Base-by-base conservation (phyloP, 2,888 invertebrate genomes). In the Plebejus melissa region DNA sequence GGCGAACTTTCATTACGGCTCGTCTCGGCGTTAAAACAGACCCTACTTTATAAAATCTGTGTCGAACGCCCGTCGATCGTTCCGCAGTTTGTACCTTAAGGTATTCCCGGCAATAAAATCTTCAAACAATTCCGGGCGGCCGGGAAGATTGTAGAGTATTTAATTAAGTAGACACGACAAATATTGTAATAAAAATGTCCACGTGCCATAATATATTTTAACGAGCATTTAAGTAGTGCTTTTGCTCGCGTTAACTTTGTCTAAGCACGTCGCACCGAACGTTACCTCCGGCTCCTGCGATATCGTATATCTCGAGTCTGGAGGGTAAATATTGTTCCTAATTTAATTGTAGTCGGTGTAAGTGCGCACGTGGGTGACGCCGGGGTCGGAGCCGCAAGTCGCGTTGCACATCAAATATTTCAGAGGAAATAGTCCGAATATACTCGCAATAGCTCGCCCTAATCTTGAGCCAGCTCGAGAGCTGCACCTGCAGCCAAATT, bases 401-500 rank as follows among this genome's bases (percentile, higher is more conserved):
- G 88, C 86, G 84, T 85, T 90, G 88, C 90, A 89, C 88, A 87
- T 88, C 89, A 87, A 90, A 91, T 92, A 91, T 93, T 91, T 91
- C 88, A 91, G 88, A 82, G 84, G 85, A 81, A 90, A 91, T 86
- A 84, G 87, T 82, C 83, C 82, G 84, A 88, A 89, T 91, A 90
- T 88, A 89, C 86, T 89, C 82, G 90, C 89, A 90, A 90, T 90
- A 89, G 88, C 87, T 90, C 88, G 90, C 89, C 88, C 90, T 91
- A 91, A 91, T 91, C 93, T 92, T 90, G 91, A 93, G 91, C 91
- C 90, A 91, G 89, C 87, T 92, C 87, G 86, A 92, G 93, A 90
- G 87, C 89, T 90, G 91, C 93, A 93, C 93, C 93, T 93, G 93
- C 88, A 93, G 92, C 93, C 93, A 92, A 93, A 92, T 91, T 92